A percentile compares a stretch with the other conserved stretches of the same genome.
Evolutionary conservation across 2,113 vertebrate species (phyloP).

Genomic region (Fulica atra): DNA sequence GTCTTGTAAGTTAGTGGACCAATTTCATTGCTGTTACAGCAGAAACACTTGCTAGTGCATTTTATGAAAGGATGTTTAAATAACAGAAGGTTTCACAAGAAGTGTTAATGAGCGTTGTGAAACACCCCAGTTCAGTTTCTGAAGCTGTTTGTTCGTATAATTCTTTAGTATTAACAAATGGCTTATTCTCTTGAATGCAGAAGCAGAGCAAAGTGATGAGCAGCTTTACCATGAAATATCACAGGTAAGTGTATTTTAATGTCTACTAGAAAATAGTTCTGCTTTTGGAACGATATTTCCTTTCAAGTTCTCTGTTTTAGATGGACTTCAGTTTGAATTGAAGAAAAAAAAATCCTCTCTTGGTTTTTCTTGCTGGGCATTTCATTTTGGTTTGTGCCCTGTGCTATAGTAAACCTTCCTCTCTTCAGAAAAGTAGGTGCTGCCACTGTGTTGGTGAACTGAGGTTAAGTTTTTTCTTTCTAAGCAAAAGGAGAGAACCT

Average conservation of each 20-base stretch:
- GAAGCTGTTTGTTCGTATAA: not conserved
- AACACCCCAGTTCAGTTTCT: not conserved
- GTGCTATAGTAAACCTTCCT: not conserved
- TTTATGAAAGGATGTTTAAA: not conserved
- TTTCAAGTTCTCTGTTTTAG: not conserved
- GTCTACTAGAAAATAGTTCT: not conserved
- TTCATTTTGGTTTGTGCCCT: not conserved
- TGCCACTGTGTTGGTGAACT: not conserved
- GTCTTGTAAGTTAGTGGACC: not conserved
- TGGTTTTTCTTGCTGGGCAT: not conserved
- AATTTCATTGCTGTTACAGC: not conserved
- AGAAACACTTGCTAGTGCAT: not conserved
- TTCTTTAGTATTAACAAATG: not conserved
- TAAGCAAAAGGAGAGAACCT: not conserved
- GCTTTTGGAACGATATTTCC: not conserved
- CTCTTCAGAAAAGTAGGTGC: not conserved
- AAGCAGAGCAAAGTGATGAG: slow-evolving; percentile 95
- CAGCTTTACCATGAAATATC: slow-evolving; percentile 96
- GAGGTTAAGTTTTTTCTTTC: not conserved
- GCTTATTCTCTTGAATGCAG: slow-evolving; percentile 69
- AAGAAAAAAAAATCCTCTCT: not conserved
- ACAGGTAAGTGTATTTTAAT: slow-evolving; percentile 79
- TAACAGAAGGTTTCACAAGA: not conserved
- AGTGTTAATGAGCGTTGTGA: not conserved
- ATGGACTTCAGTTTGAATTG: not conserved